Evolutionary conservation across 2,888 invertebrate genomes (phyloP).

Genomic region (Cyaniris semiargus): DNA sequence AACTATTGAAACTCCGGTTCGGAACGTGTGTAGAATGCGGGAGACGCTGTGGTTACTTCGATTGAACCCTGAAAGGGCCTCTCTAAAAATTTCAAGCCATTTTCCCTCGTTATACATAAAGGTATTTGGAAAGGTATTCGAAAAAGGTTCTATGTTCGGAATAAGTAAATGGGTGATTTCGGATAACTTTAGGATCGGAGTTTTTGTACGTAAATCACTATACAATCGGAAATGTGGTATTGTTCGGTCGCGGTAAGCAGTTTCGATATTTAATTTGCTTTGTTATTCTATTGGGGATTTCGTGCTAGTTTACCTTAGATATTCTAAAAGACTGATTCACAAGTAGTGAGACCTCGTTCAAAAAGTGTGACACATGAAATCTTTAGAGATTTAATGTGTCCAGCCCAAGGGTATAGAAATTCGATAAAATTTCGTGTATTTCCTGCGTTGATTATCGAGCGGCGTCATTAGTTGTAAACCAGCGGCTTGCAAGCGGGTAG

Average conservation of each 20-base stretch:
- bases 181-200: slow-evolving; percentile 38
- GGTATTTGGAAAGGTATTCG: slow-evolving; percentile 45
- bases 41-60: slow-evolving; percentile 73
- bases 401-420: too few relatives aligned
- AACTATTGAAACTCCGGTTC: slow-evolving; percentile 49
- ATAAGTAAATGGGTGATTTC: slow-evolving; percentile 43
- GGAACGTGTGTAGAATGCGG: slow-evolving; percentile 73
- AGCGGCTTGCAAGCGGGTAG: too few relatives aligned
- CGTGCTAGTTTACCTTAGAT: neutral
- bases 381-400: too few relatives aligned
- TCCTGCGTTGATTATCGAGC: too few relatives aligned
- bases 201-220: slow-evolving; percentile 38
- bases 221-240: slow-evolving; percentile 35
- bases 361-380: too few relatives aligned
- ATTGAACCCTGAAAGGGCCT: slow-evolving; percentile 69
- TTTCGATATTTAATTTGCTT: slow-evolving; percentile 21
- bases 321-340: neutral
- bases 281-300: neutral
- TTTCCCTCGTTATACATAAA: slow-evolving; percentile 60
- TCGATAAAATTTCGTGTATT: too few relatives aligned
- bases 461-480: too few relatives aligned
- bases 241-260: slow-evolving; percentile 7
- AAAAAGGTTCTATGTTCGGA: slow-evolving; percentile 53
- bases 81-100: slow-evolving; percentile 65
- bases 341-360: too few relatives aligned